Evolutionary conservation across 1,140 invertebrate genomes (phyloP), one percentile per base, ranked within the genome.

Genomic region (Drosophila parabipectinata): DNA sequence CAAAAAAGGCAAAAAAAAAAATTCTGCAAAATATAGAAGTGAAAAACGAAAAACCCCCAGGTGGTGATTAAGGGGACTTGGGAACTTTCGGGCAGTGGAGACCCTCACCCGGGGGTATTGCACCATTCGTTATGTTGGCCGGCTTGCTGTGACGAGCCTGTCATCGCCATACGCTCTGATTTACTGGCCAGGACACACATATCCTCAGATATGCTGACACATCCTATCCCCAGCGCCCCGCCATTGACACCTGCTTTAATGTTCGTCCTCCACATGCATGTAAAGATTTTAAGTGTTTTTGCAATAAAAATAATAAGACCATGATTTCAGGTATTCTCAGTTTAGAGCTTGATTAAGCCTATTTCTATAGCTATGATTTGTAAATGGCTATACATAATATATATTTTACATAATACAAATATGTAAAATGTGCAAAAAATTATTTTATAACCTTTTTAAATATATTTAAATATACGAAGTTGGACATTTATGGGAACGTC

Each of bases 111-210:
- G n/a, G 12, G 18, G 68, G 69, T 28, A 59, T 64, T 52, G 54
- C 37, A 18, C 41, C 41, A 82, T 87, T 72, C 75, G 83, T 87
- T 85, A 87, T 87, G 82, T 72, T 63, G 71, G 44, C 83, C 79
- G 81, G 67, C 73, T 88, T 78, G 72, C 78, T 88, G 57, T 88
- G 85, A 89, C 83, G 75, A 88, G 78, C 50, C 71, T 87, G 82
- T 87, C 82, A 88, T 69, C 71, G 83, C 78, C 83, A 87, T 82
- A 79, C 78, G 82, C 66, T 74, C 82, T 87, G 82, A 87, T 87
- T 87, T 87, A 87, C 83, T 87, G 78, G 67, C 73, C 60, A 68
- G 48, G 58, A 52, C 66, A 76, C 48, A 72, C 60, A 55, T 61
- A 56, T 47, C 18, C 52, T 28, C 44, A 21, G 44, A 18, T 21